Evolutionary conservation across 2,888 invertebrate genomes (phyloP).

Genomic region (Lycophotia porphyrea): DNA sequence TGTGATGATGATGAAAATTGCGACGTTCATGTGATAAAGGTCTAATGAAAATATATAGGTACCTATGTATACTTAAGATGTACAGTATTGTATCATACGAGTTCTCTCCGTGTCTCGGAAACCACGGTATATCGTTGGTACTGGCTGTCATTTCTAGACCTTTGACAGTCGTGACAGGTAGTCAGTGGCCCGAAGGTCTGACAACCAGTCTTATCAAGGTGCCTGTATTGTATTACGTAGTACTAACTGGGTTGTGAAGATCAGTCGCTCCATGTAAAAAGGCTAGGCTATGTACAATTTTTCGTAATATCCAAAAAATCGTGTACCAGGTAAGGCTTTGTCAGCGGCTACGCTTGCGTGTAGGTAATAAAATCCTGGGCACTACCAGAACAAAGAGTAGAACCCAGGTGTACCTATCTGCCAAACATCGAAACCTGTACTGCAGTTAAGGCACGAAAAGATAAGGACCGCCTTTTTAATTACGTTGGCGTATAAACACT

Average conservation of each 20-base stretch:
- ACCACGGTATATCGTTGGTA: background rate
- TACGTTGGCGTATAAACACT: background rate
- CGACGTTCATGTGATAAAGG: slow-evolving; percentile 5
- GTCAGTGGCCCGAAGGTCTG: background rate
- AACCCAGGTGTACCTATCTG: background rate
- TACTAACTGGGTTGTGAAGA: background rate
- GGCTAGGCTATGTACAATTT: background rate
- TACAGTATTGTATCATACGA: background rate
- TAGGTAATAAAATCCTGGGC: background rate
- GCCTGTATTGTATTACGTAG: too few species aligned
- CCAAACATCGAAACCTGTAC: background rate
- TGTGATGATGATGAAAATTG: slow-evolving; percentile 40
- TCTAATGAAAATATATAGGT: background rate
- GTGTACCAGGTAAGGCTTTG: background rate
- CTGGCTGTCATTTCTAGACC: background rate
- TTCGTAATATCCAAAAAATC: background rate
- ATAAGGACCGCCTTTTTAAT: background rate
- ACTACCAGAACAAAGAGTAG: background rate
- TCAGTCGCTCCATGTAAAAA: background rate
- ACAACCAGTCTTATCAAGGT: background rate
- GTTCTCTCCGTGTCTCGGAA: background rate
- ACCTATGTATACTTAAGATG: background rate
- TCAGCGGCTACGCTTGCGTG: background rate
- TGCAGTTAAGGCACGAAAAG: too few species aligned
- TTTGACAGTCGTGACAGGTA: background rate